phyloP scores from a whole-genome alignment of 1,140 invertebrate genomes.

The Bombus terrestris region DNA sequence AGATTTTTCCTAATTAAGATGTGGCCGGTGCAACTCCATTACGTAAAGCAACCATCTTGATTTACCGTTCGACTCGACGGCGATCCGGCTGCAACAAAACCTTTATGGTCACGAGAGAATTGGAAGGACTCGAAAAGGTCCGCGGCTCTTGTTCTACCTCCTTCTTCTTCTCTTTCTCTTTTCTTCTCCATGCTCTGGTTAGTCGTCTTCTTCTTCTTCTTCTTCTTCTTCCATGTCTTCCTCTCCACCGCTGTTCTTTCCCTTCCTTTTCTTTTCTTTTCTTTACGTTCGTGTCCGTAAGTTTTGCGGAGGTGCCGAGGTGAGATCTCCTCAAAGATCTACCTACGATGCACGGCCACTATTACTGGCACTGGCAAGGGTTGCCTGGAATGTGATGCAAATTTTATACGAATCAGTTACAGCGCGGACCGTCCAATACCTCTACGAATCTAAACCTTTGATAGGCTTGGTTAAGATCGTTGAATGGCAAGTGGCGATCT shows the following conservation, averaged over 20 bases:
- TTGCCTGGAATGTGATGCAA: conserved; percentile 61
- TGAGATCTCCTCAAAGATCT: conserved; percentile 48
- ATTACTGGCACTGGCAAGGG: conserved; percentile 36
- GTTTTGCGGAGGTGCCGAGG: conserved; percentile 56
- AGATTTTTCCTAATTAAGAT: conserved; percentile 77
- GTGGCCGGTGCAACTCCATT: conserved; percentile 68
- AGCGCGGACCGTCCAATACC: conserved; percentile 32
- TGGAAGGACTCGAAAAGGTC: conserved; percentile 43
- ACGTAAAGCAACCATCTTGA: conserved; percentile 74
- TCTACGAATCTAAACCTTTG: conserved; percentile 38
- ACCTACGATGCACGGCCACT: conserved; percentile 46
- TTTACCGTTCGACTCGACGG: conserved; percentile 57
- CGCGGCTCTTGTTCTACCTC: conserved; percentile 21
- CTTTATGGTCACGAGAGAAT: conserved; percentile 54
- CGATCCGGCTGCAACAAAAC: conserved; percentile 48
- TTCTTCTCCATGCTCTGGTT: not conserved
- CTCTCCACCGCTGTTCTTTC: not conserved
- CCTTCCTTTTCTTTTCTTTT: not conserved
- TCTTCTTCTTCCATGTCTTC: not conserved
- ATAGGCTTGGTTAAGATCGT: conserved; percentile 34
- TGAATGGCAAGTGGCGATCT: conserved; percentile 49
- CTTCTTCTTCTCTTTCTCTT: too few species aligned
- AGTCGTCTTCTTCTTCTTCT: not conserved
- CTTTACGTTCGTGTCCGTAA: conserved; percentile 27
- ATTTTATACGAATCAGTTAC: conserved; percentile 64